Percentiles rank a stretch among this genome's conserved stretches.
phyloP scores from a whole-genome alignment of 2,113 vertebrate genomes.

The Pygoscelis antarcticus region DNA sequence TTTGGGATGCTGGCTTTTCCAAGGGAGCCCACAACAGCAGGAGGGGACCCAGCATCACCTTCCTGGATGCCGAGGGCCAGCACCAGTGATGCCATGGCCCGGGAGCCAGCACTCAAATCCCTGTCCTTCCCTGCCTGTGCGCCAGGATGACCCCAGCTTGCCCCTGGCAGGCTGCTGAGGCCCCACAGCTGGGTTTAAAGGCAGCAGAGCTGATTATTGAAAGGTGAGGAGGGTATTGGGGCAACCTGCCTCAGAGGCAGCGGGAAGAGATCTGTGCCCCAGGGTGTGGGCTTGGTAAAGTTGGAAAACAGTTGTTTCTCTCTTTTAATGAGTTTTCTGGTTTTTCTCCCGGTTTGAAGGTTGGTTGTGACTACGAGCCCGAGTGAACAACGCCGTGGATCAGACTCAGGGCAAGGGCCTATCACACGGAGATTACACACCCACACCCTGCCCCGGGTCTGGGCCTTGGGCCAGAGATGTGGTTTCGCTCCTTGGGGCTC shows the following conservation, averaged over 20 bases:
- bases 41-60: not conserved
- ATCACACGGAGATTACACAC: not conserved
- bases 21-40: not conserved
- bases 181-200: not conserved
- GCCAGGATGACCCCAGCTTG: not conserved
- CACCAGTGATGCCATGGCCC: not conserved
- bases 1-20: not conserved
- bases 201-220: not conserved
- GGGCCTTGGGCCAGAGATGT: not conserved
- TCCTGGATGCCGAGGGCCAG: not conserved
- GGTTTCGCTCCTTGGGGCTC: not conserved
- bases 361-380: not conserved
- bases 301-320: not conserved
- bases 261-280: not conserved
- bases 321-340: not conserved
- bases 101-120: fast-evolving
- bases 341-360: not conserved
- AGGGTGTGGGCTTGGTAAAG: not conserved
- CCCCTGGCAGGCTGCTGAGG: not conserved
- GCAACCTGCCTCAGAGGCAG: not conserved
- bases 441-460: not conserved
- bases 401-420: not conserved
- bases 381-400: not conserved
- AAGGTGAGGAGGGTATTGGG: not conserved
- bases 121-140: not conserved